Base-by-base conservation (phyloP, 2,113 vertebrate species). In the Anarhynchus alexandrinus region DNA sequence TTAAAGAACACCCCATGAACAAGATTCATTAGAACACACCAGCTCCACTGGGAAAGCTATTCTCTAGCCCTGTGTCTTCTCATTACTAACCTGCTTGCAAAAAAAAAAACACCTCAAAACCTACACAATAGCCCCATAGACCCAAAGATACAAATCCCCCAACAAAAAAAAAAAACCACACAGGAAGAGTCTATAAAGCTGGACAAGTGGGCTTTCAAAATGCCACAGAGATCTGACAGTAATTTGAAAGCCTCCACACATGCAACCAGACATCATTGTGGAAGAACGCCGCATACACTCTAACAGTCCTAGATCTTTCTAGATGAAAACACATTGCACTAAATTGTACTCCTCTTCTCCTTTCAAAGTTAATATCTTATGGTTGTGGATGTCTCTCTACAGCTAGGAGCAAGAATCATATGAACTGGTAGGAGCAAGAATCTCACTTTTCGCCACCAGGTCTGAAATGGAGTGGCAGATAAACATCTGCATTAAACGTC, bases 51-150 rank as follows among this genome's bases (percentile, higher is more conserved):
- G 21, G 49, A 96, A 87, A 65, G 19, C 58, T 57, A 52, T n/a
- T 42, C 40, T 42, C 40, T 55, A 43, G 20, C 6, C 18, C 59
- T 5, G 6, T 5, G 4, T 66, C 29, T 78, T 64, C 59, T 74
- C 52, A 65, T 52, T 83, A 80, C 30, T 38, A 70, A 73, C 10
- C 11, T 40, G 25, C 49, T 61, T 43, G 30, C 17, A 92, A 83
- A 88, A 77, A 3, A 7, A 51, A 49, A 42, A 42, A 42, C 40
- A 10, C 42, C 0, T 1, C 17, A 3, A 1, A 34, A 45, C 17
- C 10, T 26, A 76, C 0, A 1, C 32, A 49, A 61, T 90, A 88
- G 29, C 25, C 34, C 54, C 66, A 65, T 3, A 1, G 2, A 6
- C 16, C 5, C 11, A 54, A 54, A 71, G 42, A 62, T 0, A 62